Base-by-base conservation (phyloP, 2,797 vertebrate species). In the Poecilia velifera region DNA sequence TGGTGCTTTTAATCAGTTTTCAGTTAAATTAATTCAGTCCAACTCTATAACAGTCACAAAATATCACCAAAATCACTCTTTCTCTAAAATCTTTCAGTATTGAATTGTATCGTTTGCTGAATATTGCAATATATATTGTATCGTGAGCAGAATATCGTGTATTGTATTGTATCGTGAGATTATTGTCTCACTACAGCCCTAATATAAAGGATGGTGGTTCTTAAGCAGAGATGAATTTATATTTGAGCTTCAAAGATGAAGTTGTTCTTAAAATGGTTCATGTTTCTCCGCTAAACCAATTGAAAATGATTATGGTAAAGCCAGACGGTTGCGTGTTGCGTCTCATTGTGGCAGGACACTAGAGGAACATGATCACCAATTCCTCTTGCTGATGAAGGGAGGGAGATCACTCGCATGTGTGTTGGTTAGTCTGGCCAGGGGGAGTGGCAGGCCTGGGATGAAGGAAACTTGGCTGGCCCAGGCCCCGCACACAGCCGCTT, bases 401-500 rank as follows among this genome's bases (percentile, higher is more conserved):
- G 70, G 81, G 77, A 79, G 90, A 91, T 93, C 82, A 79, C 90
- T 92, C 81, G 85, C 88, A 86, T 89, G 87, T 92, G 90, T 89
- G 75, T 77, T 34, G 82, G 76, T 84, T 81, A 86, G 86, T 72
- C 76, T 78, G 79, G 89, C 85, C 88, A 88, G 84, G 80, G 84
- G 89, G 84, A 84, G 83, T 77, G 76, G 82, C 87, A 87, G 86
- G 78, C 89, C 85, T 76, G 84, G 82, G 87, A 88, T 90, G 85
- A 87, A 82, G 87, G 68, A 87, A 86, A 90, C 89, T 84, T 85
- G 86, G 81, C 87, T 86, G 62, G 78, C 80, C 74, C 74, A 0
- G 82, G 68, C 64, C 85, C 82, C 66, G 86, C 72, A 92, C 88
- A 92, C 87, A 85, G 92, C 86, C 90, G 85, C 90, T 93, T 94